Base-by-base conservation (phyloP, 2,113 vertebrate genomes). In the Chloropsis hardwickii region DNA sequence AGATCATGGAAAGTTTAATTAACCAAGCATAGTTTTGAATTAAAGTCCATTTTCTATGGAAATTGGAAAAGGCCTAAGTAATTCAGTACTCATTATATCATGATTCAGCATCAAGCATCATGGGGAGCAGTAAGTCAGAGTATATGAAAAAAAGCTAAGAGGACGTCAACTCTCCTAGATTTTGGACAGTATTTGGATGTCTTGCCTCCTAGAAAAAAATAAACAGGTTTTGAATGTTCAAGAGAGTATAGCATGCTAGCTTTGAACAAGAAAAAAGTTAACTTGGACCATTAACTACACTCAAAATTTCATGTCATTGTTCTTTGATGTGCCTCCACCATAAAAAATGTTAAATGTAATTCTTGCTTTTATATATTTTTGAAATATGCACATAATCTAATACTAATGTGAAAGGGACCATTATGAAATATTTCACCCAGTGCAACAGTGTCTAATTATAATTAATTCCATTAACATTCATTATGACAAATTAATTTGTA, bases 41-140 rank as follows among this genome's bases (percentile, higher is more conserved):
- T 98, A 98, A 98, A 98, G 96, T 98, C 96, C 96, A 97, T 97
- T 98, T 97, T 97, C 97, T 95, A 88, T 97, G 96, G 97, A 98
- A 98, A 98, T 98, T 97, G 96, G 94, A 97, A 98, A 98, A 97
- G 88, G 24, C 66, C 51, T 93, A 84, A 97, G 93, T 91, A 88
- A 96, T 96, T 98, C 90, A 94, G 83, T 69, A 90, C 71, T 97
- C 89, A 92, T 97, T 96, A 92, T 85, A 76, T 62, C 57, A 95
- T 97, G 92, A 95, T 94, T 97, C 96, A 93, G 64, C 90, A 65
- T 94, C 94, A 84, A 93, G 88, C 44, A 84, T 95, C 9, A 8
- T 73, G 61, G 65, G 48, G 48, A 27, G 65, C 39, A 79, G 23
- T 87, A 86, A 94, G 79, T 80, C 33, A 92, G 57, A 50, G 66